A percentile compares a stretch with the other conserved stretches of the same genome.
Conservation (phyloP, 2,797 vertebrate genomes). For the Liparis tanakae region DNA sequence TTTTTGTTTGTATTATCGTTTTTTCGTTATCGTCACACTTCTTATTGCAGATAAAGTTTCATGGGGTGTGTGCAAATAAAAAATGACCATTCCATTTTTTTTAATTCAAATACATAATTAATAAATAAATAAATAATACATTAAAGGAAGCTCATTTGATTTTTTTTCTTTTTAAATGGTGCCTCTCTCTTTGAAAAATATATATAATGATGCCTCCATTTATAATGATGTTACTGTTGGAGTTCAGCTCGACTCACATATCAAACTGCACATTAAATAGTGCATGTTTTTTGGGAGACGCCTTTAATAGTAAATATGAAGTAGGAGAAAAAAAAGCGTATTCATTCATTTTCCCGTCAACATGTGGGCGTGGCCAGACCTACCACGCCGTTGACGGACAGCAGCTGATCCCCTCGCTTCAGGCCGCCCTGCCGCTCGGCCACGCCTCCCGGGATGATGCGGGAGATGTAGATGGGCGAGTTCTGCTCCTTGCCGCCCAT, state of each 20-base stretch:
- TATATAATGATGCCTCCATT: background rate
- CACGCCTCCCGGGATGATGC: conserved; percentile 97
- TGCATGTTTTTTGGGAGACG: conserved; percentile 4
- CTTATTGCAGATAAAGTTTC: too few species aligned
- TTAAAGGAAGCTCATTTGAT: conserved; percentile 30
- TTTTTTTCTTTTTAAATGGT: conserved; percentile 6
- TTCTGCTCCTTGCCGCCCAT: conserved; percentile 99
- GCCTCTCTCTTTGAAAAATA: background rate
- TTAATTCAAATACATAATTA: too few species aligned
- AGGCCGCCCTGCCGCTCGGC: conserved; percentile 96
- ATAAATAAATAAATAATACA: too few species aligned
- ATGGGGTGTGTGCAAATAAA: too few species aligned
- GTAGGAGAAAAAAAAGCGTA: background rate
- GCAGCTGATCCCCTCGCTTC: conserved; percentile 96
- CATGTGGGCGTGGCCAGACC: conserved; percentile 26
- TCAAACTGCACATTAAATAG: conserved; percentile 30
- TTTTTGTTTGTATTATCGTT: too few species aligned
- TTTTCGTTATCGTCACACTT: too few species aligned
- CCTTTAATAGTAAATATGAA: conserved; percentile 26
- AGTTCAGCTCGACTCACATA: conserved; percentile 19
- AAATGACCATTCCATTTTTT: too few species aligned
- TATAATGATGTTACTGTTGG: conserved; percentile 10
- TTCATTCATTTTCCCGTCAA: background rate
- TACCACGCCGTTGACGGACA: conserved; percentile 99
- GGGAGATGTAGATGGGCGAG: conserved; percentile 98